A percentile compares a stretch with the other conserved stretches of the same genome.
These are phyloP conservation scores for Phenacoccus solenopsis DNA, from an alignment of 1,140 invertebrate species.

Conservation along the genomic window DNA sequence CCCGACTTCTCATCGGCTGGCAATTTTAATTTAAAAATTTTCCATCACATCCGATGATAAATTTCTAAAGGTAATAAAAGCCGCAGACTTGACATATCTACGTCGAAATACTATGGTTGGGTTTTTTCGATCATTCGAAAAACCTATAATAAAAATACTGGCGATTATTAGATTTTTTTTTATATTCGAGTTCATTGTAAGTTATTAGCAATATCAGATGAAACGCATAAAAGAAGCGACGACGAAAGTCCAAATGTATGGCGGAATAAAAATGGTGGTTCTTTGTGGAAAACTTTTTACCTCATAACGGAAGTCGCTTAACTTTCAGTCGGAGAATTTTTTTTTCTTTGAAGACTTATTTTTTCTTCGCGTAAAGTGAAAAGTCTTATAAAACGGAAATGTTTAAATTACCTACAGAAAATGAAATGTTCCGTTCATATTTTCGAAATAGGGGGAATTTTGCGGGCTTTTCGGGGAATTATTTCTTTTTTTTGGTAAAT, in stretches of 20 bases:
- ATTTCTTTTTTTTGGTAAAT: too few species aligned
- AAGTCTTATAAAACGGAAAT: not conserved
- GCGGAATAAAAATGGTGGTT: not conserved
- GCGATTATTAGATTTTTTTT: not conserved
- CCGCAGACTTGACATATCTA: not conserved
- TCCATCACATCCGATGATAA: too few species aligned
- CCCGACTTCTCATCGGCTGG: too few species aligned
- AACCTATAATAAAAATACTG: not conserved
- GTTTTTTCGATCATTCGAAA: not conserved
- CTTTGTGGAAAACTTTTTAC: not conserved
- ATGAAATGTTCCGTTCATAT: conserved; percentile 2
- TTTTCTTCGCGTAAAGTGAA: too few species aligned
- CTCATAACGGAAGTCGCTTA: conserved; percentile 1
- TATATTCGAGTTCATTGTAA: not conserved
- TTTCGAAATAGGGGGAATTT: too few species aligned
- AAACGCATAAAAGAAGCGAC: not conserved
- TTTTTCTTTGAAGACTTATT: not conserved
- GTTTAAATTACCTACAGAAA: not conserved
- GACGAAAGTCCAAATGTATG: too few species aligned
- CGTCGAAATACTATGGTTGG: not conserved
- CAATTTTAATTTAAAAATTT: too few species aligned
- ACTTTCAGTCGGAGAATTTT: not conserved
- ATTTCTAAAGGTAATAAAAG: not conserved
- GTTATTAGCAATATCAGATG: not conserved
- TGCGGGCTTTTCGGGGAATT: too few species aligned